Base-by-base conservation (phyloP, 2,888 invertebrate genomes). In the Eretmocerus hayati region DNA sequence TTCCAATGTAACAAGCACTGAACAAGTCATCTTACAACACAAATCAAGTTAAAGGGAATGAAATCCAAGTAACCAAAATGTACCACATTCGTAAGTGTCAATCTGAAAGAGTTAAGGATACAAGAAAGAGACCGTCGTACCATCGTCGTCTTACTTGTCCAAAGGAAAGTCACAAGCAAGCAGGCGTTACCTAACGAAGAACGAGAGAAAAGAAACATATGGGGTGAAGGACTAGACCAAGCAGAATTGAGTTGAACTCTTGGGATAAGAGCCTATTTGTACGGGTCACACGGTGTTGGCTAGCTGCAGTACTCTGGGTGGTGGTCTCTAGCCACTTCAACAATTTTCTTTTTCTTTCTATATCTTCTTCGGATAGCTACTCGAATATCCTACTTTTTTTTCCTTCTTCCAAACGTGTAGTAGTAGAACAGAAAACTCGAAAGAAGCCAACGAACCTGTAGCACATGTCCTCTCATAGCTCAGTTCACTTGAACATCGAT, bases 41-140 rank as follows among this genome's bases (percentile, higher is more conserved):
- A n/a, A n/a, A n/a, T n/a, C n/a, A n/a, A n/a, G n/a, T n/a, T n/a
- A n/a, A n/a, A n/a, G n/a, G n/a, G n/a, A n/a, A n/a, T n/a, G n/a
- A n/a, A n/a, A n/a, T n/a, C n/a, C n/a, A n/a, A n/a, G n/a, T n/a
- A n/a, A n/a, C n/a, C n/a, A n/a, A n/a, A n/a, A n/a, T n/a, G n/a
- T n/a, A n/a, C n/a, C n/a, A n/a, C n/a, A n/a, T n/a, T 36, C 40
- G 42, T 42, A 48, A 48, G 46, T 52, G 46, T 49, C 44, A 53
- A 53, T 53, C 49, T 47, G 47, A 53, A 53, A 47, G 53, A 53
- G 53, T 53, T 53, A 53, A 50, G 53, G 44, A 53, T n/a, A n/a
- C 53, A 46, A 53, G 47, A 45, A 44, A 44, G 43, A 38, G n/a
- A n/a, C n/a, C n/a, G n/a, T n/a, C n/a, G n/a, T n/a, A n/a, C n/a